Percentiles rank a stretch among this genome's conserved stretches.
These are phyloP conservation scores for Sebastes cheni DNA, from an alignment of 2,797 vertebrate species.

Conservation along the genomic window DNA sequence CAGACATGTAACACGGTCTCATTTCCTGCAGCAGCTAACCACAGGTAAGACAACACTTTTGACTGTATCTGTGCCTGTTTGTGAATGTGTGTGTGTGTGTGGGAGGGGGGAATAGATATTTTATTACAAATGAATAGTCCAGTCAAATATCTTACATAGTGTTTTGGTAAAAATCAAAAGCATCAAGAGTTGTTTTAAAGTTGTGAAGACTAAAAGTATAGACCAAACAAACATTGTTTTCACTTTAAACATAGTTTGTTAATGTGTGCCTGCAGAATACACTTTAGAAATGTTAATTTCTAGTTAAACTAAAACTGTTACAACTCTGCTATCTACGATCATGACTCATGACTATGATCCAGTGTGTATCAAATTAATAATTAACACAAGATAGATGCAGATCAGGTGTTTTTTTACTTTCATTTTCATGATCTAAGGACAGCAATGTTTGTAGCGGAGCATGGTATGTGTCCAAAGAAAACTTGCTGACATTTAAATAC, in stretches of 20 bases:
- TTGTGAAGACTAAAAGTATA: not conserved
- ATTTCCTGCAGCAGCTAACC: not conserved
- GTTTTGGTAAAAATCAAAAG: not conserved
- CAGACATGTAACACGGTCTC: not conserved
- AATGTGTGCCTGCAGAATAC: not conserved
- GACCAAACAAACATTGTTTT: not conserved
- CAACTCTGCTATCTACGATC: not conserved
- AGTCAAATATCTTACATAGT: not conserved
- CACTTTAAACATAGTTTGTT: not conserved
- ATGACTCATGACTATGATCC: not conserved
- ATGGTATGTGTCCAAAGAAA: not conserved
- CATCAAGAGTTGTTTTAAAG: not conserved
- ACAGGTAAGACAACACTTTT: not conserved
- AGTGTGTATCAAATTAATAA: not conserved
- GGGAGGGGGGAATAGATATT: not conserved
- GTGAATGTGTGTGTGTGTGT: not conserved
- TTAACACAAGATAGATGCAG: not conserved
- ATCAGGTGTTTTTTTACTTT: not conserved
- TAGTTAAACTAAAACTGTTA: not conserved
- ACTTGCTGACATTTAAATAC: not conserved
- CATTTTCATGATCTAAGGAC: not conserved
- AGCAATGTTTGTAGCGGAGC: not conserved
- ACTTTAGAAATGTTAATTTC: not conserved
- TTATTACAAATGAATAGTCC: not conserved
- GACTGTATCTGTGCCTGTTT: not conserved